Evolutionary conservation across 1,140 invertebrate genomes (phyloP).

Genomic region (Macrostomum lignano): DNA sequence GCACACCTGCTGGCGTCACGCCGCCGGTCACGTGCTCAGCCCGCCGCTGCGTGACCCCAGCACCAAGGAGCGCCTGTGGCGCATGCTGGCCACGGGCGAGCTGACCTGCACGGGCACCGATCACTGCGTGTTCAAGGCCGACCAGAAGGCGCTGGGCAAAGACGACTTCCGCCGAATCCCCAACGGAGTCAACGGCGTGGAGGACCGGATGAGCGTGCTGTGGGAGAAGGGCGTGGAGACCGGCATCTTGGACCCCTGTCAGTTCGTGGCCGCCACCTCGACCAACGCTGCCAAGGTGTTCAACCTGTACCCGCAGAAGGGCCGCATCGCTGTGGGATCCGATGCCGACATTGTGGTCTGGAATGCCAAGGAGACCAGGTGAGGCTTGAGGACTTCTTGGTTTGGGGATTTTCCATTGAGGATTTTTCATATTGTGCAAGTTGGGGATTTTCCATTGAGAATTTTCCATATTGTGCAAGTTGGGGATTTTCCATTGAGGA

Average conservation of each 20-base stretch:
- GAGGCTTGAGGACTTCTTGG: too few relatives aligned
- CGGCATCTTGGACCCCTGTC: conserved; percentile 56
- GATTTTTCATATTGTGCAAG: too few relatives aligned
- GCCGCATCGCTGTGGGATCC: conserved; percentile 50
- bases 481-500: too few relatives aligned
- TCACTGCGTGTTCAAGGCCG: conserved; percentile 70
- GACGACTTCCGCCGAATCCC: conserved; percentile 83
- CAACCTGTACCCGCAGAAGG: conserved; percentile 79
- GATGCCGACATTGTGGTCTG: conserved; percentile 93
- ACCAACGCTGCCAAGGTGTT: conserved; percentile 87
- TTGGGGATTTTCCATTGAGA: too few relatives aligned
- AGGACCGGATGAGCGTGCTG: conserved; percentile 77
- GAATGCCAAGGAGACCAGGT: conserved; percentile 53
- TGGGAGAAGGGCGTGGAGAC: conserved; percentile 87
- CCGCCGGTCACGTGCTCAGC: conserved; percentile 59
- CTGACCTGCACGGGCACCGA: conserved; percentile 74
- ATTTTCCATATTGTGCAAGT: too few relatives aligned
- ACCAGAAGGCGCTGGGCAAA: conserved; percentile 65
- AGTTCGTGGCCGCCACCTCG: conserved; percentile 84
- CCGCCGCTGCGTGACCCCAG: conserved; percentile 58
- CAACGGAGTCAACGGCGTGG: conserved; percentile 86
- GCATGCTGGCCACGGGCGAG: conserved; percentile 39
- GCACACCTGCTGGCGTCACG: conserved; percentile 42
- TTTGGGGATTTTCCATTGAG: too few relatives aligned
- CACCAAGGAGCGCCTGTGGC: conserved; percentile 35